A percentile compares a stretch with the other conserved stretches of the same genome.
phyloP scores from a whole-genome alignment of 1,140 invertebrate genomes.

The Trichogramma pretiosum region DNA sequence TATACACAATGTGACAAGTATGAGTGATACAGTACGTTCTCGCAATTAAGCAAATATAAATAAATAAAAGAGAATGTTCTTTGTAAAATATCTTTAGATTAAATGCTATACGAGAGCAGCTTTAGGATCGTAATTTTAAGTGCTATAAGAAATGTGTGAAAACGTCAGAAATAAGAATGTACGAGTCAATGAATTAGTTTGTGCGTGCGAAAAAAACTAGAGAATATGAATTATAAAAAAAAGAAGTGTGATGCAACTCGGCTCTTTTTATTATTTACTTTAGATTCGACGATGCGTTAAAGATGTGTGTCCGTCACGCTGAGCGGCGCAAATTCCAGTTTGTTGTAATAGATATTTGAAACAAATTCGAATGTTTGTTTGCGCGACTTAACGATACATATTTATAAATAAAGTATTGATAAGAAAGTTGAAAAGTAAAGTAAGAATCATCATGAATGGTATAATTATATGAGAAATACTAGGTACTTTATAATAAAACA shows the following conservation, averaged over 20 bases:
- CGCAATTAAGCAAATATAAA: slow-evolving; percentile 21
- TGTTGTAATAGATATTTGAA: slow-evolving; percentile 36
- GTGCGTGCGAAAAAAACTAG: slow-evolving; percentile 4
- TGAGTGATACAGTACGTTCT: slow-evolving; percentile 38
- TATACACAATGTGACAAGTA: slow-evolving; percentile 46
- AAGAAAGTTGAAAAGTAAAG: slow-evolving; percentile 45
- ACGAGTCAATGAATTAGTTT: slow-evolving; percentile 21
- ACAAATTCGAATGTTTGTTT: slow-evolving; percentile 34
- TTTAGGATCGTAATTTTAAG: slow-evolving; percentile 42
- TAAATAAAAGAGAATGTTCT: slow-evolving; percentile 44
- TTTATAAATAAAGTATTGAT: slow-evolving; percentile 46
- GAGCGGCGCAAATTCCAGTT: slow-evolving; percentile 31
- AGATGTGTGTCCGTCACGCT: slow-evolving; percentile 15
- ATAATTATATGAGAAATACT: slow-evolving; percentile 42
- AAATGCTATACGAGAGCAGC: slow-evolving; percentile 42
- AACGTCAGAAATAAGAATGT: slow-evolving; percentile 20
- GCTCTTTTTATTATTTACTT: slow-evolving; percentile 19
- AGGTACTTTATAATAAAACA: slow-evolving; percentile 43
- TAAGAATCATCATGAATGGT: slow-evolving; percentile 43
- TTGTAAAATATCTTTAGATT: slow-evolving; percentile 46
- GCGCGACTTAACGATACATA: slow-evolving; percentile 43
- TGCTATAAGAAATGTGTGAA: slow-evolving; percentile 26
- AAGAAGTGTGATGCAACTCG: slow-evolving; percentile 13
- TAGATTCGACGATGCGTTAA: slow-evolving; percentile 14
- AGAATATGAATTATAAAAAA: slow-evolving; percentile 15